Evolutionary conservation across 2,113 vertebrate species (phyloP).

Genomic region (Meleagris gallopavo): DNA sequence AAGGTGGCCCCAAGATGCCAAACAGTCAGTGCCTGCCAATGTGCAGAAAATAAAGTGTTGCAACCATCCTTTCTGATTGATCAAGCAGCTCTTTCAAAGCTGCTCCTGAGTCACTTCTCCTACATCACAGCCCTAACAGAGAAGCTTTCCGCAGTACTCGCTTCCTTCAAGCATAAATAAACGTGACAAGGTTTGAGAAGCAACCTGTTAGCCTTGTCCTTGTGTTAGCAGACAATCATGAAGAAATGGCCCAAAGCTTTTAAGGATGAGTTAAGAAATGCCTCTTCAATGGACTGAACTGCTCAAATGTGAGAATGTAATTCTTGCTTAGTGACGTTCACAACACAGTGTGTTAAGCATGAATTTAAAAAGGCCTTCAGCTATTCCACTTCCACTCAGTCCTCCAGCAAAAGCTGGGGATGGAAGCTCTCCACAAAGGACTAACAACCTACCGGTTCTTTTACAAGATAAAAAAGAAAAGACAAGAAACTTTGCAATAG

Average conservation of each 20-base stretch:
- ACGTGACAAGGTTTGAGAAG: neutral
- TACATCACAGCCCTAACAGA: neutral
- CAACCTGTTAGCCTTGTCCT: conserved; percentile 34
- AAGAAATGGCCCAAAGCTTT: conserved; percentile 36
- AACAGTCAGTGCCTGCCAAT: neutral
- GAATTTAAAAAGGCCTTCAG: conserved; percentile 10
- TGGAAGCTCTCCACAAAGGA: neutral
- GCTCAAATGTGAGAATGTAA: neutral
- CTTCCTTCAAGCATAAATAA: conserved; percentile 15
- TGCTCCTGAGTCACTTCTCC: neutral
- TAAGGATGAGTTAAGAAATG: neutral
- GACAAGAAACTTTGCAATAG: neutral
- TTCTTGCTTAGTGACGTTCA: neutral
- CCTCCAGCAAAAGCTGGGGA: neutral
- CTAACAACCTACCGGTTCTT: neutral
- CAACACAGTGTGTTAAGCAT: neutral
- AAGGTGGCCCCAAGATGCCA: neutral
- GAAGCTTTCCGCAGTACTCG: neutral
- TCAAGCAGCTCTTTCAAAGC: conserved; percentile 25
- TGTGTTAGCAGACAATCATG: conserved; percentile 10
- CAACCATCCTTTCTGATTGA: conserved; percentile 1
- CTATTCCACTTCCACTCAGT: neutral
- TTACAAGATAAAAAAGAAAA: neutral
- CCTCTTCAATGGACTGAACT: conserved; percentile 6
- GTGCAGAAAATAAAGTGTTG: neutral